Evolutionary conservation across 2,113 vertebrate genomes (phyloP).

Genomic region (Chelonoidis abingdonii): DNA sequence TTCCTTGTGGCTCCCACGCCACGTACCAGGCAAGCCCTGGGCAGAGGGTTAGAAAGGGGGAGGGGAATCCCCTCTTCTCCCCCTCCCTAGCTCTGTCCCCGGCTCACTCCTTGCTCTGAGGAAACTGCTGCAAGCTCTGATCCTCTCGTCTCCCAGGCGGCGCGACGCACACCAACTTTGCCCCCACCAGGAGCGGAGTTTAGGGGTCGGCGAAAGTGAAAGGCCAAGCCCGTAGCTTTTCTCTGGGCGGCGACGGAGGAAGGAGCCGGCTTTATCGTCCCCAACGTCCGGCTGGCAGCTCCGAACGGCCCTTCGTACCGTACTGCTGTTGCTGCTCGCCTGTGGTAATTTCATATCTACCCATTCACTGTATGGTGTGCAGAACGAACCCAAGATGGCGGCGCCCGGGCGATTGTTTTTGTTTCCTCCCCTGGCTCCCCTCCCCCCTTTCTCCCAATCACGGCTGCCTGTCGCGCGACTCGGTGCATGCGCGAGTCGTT

Average conservation of each 20-base stretch:
- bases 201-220: conserved; percentile 5
- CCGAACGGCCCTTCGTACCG: conserved; percentile 53
- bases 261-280: conserved; percentile 52
- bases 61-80: not conserved
- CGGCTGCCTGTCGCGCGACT: conserved; percentile 47
- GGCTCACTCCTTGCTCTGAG: conserved; percentile 7
- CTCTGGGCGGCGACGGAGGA: conserved; percentile 8
- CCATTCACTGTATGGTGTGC: conserved; percentile 77
- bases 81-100: conserved; percentile 58
- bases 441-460: not conserved
- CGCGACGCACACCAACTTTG: conserved; percentile 60
- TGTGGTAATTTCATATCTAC: conserved; percentile 77
- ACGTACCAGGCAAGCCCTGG: not conserved
- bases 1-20: conserved; percentile 43
- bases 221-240: conserved; percentile 30
- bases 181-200: conserved; percentile 60
- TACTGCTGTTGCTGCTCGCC: conserved; percentile 63
- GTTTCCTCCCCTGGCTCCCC: conserved; percentile 75
- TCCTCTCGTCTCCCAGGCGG: conserved; percentile 42
- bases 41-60: not conserved
- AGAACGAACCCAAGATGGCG: conserved; percentile 90
- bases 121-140: not conserved
- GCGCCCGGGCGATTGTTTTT: conserved; percentile 85
- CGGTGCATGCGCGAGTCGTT: not conserved
- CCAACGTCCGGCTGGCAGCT: conserved; percentile 46